Conservation (phyloP, 2,888 invertebrate species). For the Mamestra brassicae region DNA sequence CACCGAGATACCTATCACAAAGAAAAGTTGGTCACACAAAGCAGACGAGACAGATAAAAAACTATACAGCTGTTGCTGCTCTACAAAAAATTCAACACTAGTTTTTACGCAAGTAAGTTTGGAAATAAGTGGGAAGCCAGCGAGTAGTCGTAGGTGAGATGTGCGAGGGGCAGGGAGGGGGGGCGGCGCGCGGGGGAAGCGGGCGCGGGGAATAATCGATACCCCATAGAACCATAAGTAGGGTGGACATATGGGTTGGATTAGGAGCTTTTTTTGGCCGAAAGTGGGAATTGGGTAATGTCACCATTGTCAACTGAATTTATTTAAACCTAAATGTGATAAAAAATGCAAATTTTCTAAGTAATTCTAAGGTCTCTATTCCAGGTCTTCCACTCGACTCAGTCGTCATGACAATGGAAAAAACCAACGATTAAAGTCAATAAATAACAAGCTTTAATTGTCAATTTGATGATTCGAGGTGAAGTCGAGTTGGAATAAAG, state of each 20-base stretch:
- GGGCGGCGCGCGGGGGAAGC: constrained; percentile 45
- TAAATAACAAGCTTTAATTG: not conserved
- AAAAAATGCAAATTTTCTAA: not conserved
- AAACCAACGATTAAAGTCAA: not conserved
- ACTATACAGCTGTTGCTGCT: constrained; percentile 40
- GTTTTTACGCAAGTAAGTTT: constrained; percentile 65
- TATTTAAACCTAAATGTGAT: constrained; percentile 2
- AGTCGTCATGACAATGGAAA: not conserved
- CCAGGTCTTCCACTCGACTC: not conserved
- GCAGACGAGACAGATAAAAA: constrained; percentile 40
- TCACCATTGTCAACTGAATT: constrained; percentile 24
- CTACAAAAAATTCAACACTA: constrained; percentile 58
- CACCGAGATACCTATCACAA: constrained; percentile 30
- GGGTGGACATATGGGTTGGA: constrained; percentile 84
- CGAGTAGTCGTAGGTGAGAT: constrained; percentile 70
- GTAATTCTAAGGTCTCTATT: not conserved
- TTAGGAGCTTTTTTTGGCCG: constrained; percentile 80
- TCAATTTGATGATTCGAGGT: not conserved
- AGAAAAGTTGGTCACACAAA: constrained; percentile 46
- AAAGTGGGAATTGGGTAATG: constrained; percentile 65
- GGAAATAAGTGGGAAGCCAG: constrained; percentile 67
- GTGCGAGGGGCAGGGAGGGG: constrained; percentile 66
- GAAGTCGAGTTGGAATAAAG: not conserved
- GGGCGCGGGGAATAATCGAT: constrained; percentile 81
- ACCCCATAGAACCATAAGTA: constrained; percentile 88